Evolutionary conservation across 2,888 invertebrate genomes (phyloP).

Genomic region (Temnothorax unifasciatus): DNA sequence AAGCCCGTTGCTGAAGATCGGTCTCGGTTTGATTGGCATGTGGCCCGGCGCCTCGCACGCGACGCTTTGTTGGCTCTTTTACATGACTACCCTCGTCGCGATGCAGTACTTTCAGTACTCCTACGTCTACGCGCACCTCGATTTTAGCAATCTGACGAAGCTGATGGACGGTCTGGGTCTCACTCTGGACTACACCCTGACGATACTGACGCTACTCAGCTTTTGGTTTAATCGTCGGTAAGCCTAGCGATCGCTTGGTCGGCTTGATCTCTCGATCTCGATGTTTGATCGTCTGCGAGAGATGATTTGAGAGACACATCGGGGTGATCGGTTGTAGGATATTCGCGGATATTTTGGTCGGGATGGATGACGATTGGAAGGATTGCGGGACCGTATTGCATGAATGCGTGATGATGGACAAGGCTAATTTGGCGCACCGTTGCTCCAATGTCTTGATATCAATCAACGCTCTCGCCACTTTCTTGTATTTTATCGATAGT

Average conservation of each 20-base stretch:
- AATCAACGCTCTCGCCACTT: background rate
- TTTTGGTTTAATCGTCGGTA: conserved; percentile 46
- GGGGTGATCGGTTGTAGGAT: conserved; percentile 45
- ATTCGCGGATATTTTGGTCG: conserved; percentile 51
- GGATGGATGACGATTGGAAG: conserved; percentile 63
- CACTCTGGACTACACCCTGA: conserved; percentile 29
- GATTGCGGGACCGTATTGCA: conserved; percentile 36
- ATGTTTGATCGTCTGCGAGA: background rate
- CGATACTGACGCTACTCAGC: conserved; percentile 37
- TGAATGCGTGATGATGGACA: conserved; percentile 47
- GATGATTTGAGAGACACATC: background rate
- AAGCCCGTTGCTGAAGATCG: conserved; percentile 27
- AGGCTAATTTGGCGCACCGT: conserved; percentile 34
- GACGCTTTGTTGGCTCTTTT: conserved; percentile 11
- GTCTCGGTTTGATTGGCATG: conserved; percentile 37
- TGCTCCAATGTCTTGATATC: conserved; percentile 46
- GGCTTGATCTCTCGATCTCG: background rate
- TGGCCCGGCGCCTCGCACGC: conserved; percentile 41
- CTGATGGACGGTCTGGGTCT: conserved; percentile 45
- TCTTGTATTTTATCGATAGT: conserved; percentile 34
- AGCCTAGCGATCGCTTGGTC: background rate
- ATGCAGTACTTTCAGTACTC: conserved; percentile 51
- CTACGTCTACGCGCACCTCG: conserved; percentile 21
- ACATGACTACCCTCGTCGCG: conserved; percentile 21
- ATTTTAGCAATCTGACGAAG: conserved; percentile 12